These are phyloP conservation scores for Conops quadrifasciatus DNA, from an alignment of 2,888 invertebrate genomes.

Conservation along the genomic window DNA sequence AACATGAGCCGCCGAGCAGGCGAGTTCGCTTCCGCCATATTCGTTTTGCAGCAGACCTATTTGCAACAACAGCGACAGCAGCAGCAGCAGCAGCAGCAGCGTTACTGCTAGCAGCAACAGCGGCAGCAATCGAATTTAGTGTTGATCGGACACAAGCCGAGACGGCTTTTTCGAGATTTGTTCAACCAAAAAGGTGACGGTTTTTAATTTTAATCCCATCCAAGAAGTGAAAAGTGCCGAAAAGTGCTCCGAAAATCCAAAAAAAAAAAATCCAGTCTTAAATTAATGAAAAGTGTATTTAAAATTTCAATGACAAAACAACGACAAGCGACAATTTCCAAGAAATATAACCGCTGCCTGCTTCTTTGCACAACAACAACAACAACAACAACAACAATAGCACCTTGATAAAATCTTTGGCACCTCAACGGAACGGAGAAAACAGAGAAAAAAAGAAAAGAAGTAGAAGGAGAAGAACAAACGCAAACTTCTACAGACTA, in stretches of 20 bases:
- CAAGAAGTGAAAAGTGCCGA: not conserved
- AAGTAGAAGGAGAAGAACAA: not conserved
- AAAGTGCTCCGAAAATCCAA: slow-evolving; percentile 1
- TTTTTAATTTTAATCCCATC: not conserved
- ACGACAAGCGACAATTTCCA: slow-evolving; percentile 6
- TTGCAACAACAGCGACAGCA: slow-evolving; percentile 9
- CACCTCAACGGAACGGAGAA: slow-evolving; percentile 25
- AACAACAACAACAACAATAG: slow-evolving; percentile 42
- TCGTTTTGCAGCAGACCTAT: slow-evolving; percentile 50
- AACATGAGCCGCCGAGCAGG: slow-evolving; percentile 46
- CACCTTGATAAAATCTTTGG: slow-evolving; percentile 3
- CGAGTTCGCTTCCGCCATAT: slow-evolving; percentile 56
- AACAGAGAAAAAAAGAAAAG: slow-evolving; percentile 7
- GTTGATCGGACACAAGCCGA: not conserved
- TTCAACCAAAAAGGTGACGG: not conserved
- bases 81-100: slow-evolving; percentile 2
- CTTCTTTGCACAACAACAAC: slow-evolving; percentile 40
- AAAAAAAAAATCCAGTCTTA: not conserved
- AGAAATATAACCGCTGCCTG: slow-evolving; percentile 10
- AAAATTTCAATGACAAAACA: not conserved
- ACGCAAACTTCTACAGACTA: not conserved
- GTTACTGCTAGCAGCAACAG: not conserved
- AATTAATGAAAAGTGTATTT: not conserved
- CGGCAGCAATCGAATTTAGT: not conserved
- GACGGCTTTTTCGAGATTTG: not conserved